Base-by-base conservation (phyloP, 1,140 invertebrate genomes). In the Hermetia illucens region DNA sequence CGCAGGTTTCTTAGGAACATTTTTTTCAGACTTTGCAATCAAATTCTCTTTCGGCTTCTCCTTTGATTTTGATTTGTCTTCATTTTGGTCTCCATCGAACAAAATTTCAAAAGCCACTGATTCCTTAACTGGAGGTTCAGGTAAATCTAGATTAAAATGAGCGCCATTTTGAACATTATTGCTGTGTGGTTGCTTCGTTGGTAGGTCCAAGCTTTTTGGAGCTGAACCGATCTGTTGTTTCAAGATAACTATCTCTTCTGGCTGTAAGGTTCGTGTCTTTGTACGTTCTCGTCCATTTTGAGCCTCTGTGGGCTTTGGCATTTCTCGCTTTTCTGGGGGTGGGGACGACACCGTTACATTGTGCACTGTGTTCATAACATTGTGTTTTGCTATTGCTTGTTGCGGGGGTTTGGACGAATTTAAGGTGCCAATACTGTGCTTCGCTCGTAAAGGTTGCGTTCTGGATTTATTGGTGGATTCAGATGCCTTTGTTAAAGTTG, bases 271-370 rank as follows among this genome's bases (percentile, higher is more conserved):
- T 37, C 53, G 45, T 4, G 53, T 36, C 19, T 15, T n/a, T 13
- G 37, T 41, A 21, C 36, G 16, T 32, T 9, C 35, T 34, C 56
- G 22, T 3, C 12, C 16, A 10, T 21, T 41, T 40, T 2, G 48
- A 47, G 8, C 51, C 21, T 13, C 24, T 27, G 9, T 16, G 27
- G 19, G 15, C 13, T 36, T 9, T 18, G 30, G 31, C 5, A 21
- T 39, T 36, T 41, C 21, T 40, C 18, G 50, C 36, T 55, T 49
- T 40, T 45, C 50, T 38, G 51, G 44, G 13, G 58, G 58, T 44
- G 58, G 58, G 20, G 58, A 61, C 15, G 47, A 40, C n/a, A 61
- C 55, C 5, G 58, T 61, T 18, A 61, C 58, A 50, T 49, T 61
- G 27, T 58, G 53, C 32, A 49, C 53, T 9, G 48, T 51, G 44